These are phyloP conservation scores for Idaea dimidiata DNA, from an alignment of 2,888 invertebrate genomes.

Conservation along the genomic window DNA sequence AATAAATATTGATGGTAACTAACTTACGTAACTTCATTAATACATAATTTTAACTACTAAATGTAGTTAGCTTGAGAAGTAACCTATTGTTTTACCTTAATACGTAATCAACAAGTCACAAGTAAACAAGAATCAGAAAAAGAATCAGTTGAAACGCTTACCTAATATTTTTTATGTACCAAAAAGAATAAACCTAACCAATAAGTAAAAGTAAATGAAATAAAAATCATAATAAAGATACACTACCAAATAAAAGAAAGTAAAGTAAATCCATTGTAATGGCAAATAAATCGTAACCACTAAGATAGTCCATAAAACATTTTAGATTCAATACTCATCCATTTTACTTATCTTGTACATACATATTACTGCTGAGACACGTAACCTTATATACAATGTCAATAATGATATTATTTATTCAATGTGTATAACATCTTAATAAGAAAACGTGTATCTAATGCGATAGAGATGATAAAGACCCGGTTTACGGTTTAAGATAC, in stretches of 20 bases:
- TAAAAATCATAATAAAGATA: slow-evolving; percentile 3
- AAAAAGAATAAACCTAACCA: not conserved
- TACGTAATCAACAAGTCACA: no score
- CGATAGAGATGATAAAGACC: not conserved
- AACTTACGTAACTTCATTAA: no score
- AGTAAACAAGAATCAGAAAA: no score
- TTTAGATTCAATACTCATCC: slow-evolving; percentile 20
- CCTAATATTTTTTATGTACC: not conserved
- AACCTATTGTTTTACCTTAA: no score
- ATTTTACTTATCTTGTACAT: slow-evolving; percentile 27
- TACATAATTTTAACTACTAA: no score
- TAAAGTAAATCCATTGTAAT: slow-evolving; percentile 4
- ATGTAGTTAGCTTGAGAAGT: no score
- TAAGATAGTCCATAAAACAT: slow-evolving; percentile 16
- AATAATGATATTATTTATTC: slow-evolving; percentile 64
- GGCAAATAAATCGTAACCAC: slow-evolving; percentile 3
- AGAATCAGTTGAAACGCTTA: not conserved
- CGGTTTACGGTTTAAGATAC: not conserved
- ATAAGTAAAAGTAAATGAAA: not conserved
- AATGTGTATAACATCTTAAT: slow-evolving; percentile 64
- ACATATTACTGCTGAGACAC: slow-evolving; percentile 32
- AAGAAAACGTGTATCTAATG: slow-evolving; percentile 76
- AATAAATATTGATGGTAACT: no score
- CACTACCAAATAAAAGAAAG: slow-evolving; percentile 2
- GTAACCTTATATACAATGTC: slow-evolving; percentile 37